A percentile compares a stretch with the other conserved stretches of the same genome.
phyloP scores from a whole-genome alignment of 2,797 vertebrate genomes.

The Spinus olivaceus region DNA sequence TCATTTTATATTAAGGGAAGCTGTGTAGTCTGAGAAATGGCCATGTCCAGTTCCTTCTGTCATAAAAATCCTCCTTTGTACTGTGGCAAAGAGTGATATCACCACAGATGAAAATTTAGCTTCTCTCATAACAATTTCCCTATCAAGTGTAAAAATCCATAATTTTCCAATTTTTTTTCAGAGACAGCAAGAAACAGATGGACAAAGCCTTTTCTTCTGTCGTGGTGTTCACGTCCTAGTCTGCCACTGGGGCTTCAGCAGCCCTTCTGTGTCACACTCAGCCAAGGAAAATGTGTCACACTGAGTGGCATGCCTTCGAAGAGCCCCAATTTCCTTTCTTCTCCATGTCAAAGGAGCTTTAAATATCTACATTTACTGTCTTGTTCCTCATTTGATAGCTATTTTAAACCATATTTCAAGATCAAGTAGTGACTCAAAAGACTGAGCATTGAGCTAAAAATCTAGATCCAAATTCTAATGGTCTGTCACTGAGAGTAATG shows the following conservation, averaged over 20 bases:
- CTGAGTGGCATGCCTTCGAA: background rate
- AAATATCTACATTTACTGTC: background rate
- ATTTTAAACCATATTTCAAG: background rate
- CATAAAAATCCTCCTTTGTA: background rate
- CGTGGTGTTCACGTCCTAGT: background rate
- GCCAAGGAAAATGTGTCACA: background rate
- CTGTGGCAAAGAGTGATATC: background rate
- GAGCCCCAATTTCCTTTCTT: background rate
- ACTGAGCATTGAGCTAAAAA: background rate
- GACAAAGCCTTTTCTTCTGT: background rate
- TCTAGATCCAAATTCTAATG: background rate
- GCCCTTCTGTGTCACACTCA: background rate
- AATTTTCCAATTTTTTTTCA: background rate
- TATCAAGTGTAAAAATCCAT: background rate
- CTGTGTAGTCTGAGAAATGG: background rate
- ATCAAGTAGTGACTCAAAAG: background rate
- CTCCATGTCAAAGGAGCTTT: background rate
- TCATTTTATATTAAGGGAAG: background rate
- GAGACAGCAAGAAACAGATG: background rate
- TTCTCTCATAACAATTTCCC: background rate
- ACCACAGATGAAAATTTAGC: background rate
- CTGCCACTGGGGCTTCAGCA: background rate
- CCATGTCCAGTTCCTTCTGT: background rate
- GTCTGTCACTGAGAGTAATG: background rate
- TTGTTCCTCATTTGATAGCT: background rate